These are phyloP conservation scores for Dolichallabes microphthalmus DNA, from an alignment of 2,113 vertebrate genomes.

Conservation along the genomic window DNA sequence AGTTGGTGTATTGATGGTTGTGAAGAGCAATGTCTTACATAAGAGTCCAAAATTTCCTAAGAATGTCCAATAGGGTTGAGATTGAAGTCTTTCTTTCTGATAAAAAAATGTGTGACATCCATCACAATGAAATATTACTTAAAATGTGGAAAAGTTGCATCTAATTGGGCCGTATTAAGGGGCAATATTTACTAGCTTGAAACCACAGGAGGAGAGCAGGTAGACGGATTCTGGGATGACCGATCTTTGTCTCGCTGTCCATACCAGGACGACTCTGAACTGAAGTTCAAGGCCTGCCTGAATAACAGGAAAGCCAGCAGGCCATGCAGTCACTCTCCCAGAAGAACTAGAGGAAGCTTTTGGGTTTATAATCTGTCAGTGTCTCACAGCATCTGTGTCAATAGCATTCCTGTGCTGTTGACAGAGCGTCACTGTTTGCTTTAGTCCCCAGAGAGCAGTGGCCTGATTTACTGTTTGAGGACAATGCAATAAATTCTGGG, in stretches of 20 bases:
- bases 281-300: constrained; percentile 38
- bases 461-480: constrained; percentile 70
- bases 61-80: background rate
- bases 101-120: background rate
- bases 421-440: constrained; percentile 69
- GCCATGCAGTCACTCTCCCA: constrained; percentile 49
- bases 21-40: background rate
- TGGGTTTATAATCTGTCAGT: constrained; percentile 65
- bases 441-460: constrained; percentile 64
- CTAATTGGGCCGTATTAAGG: background rate
- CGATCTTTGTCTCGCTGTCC: background rate
- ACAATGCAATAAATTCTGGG: constrained; percentile 67
- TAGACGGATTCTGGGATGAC: background rate
- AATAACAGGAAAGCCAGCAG: constrained; percentile 64
- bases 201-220: background rate
- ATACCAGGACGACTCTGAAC: background rate
- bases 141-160: background rate
- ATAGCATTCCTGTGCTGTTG: constrained; percentile 73
- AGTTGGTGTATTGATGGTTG: background rate
- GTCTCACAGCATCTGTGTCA: constrained; percentile 73
- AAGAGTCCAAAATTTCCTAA: background rate
- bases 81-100: background rate
- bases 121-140: background rate
- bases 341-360: constrained; percentile 57
- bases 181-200: background rate